phyloP scores from a whole-genome alignment of 2,888 invertebrate genomes.

The Selenia dentaria region DNA sequence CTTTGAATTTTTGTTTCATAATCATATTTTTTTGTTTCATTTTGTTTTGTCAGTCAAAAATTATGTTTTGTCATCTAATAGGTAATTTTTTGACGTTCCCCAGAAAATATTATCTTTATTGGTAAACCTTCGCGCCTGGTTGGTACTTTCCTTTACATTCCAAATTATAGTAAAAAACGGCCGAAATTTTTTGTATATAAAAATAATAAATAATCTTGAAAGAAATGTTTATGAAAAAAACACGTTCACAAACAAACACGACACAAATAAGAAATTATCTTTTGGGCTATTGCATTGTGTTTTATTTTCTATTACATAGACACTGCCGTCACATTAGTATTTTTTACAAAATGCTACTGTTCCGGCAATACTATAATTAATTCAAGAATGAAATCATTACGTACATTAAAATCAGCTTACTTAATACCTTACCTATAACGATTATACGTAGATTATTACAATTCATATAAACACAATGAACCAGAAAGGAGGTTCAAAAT shows the following conservation, averaged over 20 bases:
- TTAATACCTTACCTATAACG: slow-evolving; percentile 79
- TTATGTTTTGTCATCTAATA: slow-evolving; percentile 55
- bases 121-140: slow-evolving; percentile 66
- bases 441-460: slow-evolving; percentile 64
- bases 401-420: slow-evolving; percentile 83
- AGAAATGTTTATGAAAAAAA: slow-evolving; percentile 49
- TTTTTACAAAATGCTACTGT: slow-evolving; percentile 34
- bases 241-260: slow-evolving; percentile 59
- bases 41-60: slow-evolving; percentile 58
- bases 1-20: slow-evolving; percentile 63
- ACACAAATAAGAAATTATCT: slow-evolving; percentile 66
- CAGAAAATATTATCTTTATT: slow-evolving; percentile 71
- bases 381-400: slow-evolving; percentile 81
- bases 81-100: slow-evolving; percentile 72
- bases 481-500: slow-evolving; percentile 25
- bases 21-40: slow-evolving; percentile 43
- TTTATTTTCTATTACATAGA: slow-evolving; percentile 71
- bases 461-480: slow-evolving; percentile 52
- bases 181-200: slow-evolving; percentile 79
- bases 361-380: slow-evolving; percentile 64
- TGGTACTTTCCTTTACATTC: slow-evolving; percentile 65
- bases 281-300: slow-evolving; percentile 83
- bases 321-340: slow-evolving; percentile 38
- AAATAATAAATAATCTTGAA: slow-evolving; percentile 48
- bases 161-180: slow-evolving; percentile 61